phyloP scores from a whole-genome alignment of 2,113 vertebrate species.

The Osmerus eperlanus region DNA sequence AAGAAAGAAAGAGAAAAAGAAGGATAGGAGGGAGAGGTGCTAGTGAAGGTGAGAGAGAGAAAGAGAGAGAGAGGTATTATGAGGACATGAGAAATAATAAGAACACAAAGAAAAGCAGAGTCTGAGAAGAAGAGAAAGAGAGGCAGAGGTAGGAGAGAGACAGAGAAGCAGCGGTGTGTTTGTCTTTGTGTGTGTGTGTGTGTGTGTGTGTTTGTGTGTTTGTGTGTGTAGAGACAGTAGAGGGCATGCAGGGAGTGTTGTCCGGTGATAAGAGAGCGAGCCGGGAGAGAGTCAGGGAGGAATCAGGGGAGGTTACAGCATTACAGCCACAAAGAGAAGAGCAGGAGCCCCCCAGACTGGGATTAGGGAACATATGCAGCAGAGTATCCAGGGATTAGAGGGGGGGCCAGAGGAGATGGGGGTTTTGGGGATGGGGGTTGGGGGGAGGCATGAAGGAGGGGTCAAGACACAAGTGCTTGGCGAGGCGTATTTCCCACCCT shows the following conservation, averaged over 20 bases:
- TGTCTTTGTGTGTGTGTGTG: background rate
- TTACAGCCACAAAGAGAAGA: constrained; percentile 53
- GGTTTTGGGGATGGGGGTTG: constrained; percentile 47
- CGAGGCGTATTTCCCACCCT: constrained; percentile 62
- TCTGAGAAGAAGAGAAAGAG: background rate
- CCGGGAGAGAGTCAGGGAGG: background rate
- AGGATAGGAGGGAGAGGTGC: background rate
- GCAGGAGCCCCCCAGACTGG: constrained; percentile 64
- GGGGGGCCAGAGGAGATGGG: constrained; percentile 52
- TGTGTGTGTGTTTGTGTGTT: no score
- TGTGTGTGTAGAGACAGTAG: background rate
- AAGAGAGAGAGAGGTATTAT: constrained; percentile 17
- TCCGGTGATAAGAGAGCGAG: background rate
- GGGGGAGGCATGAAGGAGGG: constrained; percentile 27
- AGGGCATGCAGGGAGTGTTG: constrained; percentile 2
- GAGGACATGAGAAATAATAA: constrained; percentile 6
- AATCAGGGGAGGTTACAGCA: constrained; percentile 54
- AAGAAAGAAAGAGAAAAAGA: constrained; percentile 1
- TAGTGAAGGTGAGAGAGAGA: constrained; percentile 3
- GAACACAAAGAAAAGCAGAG: background rate
- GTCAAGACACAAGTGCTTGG: constrained; percentile 57
- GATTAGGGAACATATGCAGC: constrained; percentile 74
- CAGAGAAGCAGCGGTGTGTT: background rate
- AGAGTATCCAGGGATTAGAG: constrained; percentile 69
- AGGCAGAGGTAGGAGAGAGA: background rate